Conservation (phyloP, 2,797 vertebrate species). For the Squalus acanthias region DNA sequence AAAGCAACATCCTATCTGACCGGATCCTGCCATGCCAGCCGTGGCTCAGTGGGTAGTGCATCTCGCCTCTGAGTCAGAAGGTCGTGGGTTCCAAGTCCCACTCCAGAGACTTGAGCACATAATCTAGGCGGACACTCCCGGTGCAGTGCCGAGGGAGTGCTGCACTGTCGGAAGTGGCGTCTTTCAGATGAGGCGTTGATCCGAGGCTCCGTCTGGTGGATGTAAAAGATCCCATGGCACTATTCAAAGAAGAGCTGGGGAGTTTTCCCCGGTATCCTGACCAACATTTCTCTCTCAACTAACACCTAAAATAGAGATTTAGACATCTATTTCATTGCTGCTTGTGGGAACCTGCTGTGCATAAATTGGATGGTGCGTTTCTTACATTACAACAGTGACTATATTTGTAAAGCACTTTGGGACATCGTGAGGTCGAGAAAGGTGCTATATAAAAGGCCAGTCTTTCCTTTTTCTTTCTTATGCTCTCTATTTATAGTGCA, state of each 20-base stretch:
- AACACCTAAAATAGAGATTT: too few relatives aligned
- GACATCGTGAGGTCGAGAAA: background rate
- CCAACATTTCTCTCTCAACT: background rate
- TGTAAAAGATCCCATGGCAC: background rate
- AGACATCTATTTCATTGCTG: background rate
- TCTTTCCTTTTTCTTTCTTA: background rate
- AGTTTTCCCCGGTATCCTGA: background rate
- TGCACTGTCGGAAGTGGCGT: background rate
- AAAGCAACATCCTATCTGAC: too few relatives aligned
- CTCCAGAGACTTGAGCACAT: background rate
- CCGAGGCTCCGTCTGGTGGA: background rate
- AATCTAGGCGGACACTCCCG: background rate
- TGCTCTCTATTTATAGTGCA: background rate
- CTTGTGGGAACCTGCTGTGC: background rate
- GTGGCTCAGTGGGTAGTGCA: background rate
- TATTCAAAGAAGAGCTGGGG: background rate
- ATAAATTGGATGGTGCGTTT: background rate
- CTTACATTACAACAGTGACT: background rate
- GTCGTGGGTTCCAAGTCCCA: background rate
- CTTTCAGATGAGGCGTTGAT: background rate
- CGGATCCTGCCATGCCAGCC: too few relatives aligned
- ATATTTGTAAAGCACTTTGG: background rate
- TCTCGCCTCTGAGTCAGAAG: background rate
- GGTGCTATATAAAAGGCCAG: background rate
- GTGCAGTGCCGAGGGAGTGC: background rate